Evolutionary conservation across 2,797 vertebrate genomes (phyloP), one percentile per base, ranked within the genome.

Genomic region (Acridotheres tristis): DNA sequence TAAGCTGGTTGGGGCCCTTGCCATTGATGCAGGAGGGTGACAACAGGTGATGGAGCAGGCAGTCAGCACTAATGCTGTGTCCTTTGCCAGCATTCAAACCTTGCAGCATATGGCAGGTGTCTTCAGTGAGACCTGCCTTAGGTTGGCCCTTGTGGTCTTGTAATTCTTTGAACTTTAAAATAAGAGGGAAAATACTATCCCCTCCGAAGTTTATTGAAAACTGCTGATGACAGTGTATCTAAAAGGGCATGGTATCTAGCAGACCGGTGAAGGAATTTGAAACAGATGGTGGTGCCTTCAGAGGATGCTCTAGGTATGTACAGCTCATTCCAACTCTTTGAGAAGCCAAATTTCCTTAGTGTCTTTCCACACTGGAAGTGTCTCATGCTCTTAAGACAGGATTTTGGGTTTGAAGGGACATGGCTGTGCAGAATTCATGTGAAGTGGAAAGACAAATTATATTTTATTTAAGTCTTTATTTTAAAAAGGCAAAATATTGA

Each of bases 81-180:
- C 11, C 1, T 57, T 40, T 57, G 32, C 13, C 58, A 57, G 23
- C 7, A 30, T 40, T 75, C 30, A 65, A 16, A 89, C 22, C 11
- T 29, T 42, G 2, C 2, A 13, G 8, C 5, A 1, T 0, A 0
- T 40, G 32, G 15, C 10, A 10, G 4, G 1, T 55, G 26, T 53
- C 65, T n/a, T 48, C 51, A 14, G 12, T 17, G 43, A 75, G 48
- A 27, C 9, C 45, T 51, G 6, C 21, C 16, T 74, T 36, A 66
- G 38, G 29, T 8, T 76, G 77, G 23, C 21, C 3, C 11, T 68
- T 4, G 0, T 13, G 36, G 45, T 58, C 26, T 27, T 71, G 20
- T 32, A 71, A 30, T 32, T 58, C 51, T 63, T 13, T 47, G 15
- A 72, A 40, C 18, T 59, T 73, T 5, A 48, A 66, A 83, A 14